A percentile compares a stretch with the other conserved stretches of the same genome.
These are phyloP conservation scores for Prionace glauca DNA, from an alignment of 2,797 vertebrate species.

Conservation along the genomic window DNA sequence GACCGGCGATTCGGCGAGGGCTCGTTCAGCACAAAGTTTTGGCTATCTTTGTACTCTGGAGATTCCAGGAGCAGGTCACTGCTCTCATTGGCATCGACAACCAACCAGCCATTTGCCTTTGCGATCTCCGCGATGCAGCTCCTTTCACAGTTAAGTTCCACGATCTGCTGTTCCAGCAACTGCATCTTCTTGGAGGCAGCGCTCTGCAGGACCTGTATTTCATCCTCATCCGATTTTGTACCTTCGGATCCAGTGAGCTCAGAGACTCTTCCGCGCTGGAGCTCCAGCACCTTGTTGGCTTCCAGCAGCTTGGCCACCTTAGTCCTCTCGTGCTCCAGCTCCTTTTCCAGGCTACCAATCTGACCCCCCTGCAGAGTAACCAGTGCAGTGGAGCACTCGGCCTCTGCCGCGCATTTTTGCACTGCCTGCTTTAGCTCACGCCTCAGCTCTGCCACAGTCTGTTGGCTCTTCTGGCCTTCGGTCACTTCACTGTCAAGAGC, in stretches of 20 bases:
- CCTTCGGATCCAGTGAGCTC: neutral
- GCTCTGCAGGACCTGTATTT: neutral
- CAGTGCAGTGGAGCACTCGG: slow-evolving; percentile 44
- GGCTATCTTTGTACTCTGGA: neutral
- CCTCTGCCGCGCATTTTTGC: slow-evolving; percentile 56
- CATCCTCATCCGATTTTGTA: neutral
- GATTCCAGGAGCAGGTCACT: neutral
- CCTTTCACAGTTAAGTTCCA: neutral
- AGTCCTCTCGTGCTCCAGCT: slow-evolving; percentile 57
- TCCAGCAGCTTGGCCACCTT: slow-evolving; percentile 53
- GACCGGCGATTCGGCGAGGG: neutral
- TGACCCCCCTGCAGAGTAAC: slow-evolving; percentile 49
- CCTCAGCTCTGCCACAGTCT: slow-evolving; percentile 58
- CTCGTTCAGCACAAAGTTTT: neutral
- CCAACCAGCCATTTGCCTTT: no score
- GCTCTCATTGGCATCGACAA: no score
- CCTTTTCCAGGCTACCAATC: slow-evolving; percentile 42
- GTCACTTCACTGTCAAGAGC: slow-evolving; percentile 62
- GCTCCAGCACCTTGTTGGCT: slow-evolving; percentile 21
- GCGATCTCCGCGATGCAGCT: neutral
- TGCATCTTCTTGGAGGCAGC: neutral
- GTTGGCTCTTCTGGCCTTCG: slow-evolving; percentile 61
- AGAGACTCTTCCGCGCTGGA: neutral
- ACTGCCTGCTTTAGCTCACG: slow-evolving; percentile 64
- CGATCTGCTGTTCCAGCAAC: neutral